These are phyloP conservation scores for Caenorhabditis macrosperma DNA, from an alignment of 2,888 invertebrate species.

Conservation along the genomic window DNA sequence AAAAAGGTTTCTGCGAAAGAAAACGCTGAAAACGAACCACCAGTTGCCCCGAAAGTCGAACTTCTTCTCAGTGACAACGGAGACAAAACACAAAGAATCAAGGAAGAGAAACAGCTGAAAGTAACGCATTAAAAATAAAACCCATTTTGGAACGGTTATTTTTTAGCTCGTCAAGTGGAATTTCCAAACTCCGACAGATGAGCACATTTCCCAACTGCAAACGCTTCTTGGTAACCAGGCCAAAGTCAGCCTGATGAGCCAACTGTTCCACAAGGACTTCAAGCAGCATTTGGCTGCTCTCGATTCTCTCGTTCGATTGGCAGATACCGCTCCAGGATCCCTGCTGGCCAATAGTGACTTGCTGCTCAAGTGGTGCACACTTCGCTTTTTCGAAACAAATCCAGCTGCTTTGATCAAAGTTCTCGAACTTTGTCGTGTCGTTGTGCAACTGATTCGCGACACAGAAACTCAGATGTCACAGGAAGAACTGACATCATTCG, in stretches of 20 bases:
- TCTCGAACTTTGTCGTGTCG: constrained; percentile 55
- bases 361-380: constrained; percentile 94
- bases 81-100: constrained; percentile 91
- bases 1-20: constrained; percentile 24
- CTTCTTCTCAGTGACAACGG: constrained; percentile 78
- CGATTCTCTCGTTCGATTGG: constrained; percentile 85
- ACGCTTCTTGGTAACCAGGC: constrained; percentile 94
- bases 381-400: constrained; percentile 98
- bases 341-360: constrained; percentile 93
- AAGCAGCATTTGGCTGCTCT: constrained; percentile 96
- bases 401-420: constrained; percentile 93
- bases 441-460: constrained; percentile 84
- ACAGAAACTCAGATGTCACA: constrained; percentile 85
- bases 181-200: constrained; percentile 87
- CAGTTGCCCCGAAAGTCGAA: constrained; percentile 41
- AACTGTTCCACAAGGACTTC: constrained; percentile 95
- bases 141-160: too few relatives aligned
- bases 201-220: constrained; percentile 92
- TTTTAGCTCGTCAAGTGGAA: constrained; percentile 78
- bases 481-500: constrained; percentile 92
- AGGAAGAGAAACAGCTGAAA: constrained; percentile 94
- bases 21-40: constrained; percentile 53
- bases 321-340: constrained; percentile 83
- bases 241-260: constrained; percentile 83
- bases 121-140: constrained; percentile 76